Conservation (phyloP, 2,113 vertebrate genomes). For the Choloepus hoffmanni region DNA sequence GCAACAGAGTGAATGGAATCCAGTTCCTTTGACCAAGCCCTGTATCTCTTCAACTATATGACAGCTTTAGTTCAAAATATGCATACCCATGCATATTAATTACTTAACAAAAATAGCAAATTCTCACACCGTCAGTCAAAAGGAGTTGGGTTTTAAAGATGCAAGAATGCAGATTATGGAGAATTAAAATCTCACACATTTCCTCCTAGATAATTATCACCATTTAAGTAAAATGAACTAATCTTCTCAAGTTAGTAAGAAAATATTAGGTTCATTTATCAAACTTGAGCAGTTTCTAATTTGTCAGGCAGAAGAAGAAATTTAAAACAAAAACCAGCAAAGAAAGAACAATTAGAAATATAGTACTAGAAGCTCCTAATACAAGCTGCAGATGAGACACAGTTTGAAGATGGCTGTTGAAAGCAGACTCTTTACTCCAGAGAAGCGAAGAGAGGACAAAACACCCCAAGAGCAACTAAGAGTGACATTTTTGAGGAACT, state of each 20-base stretch:
- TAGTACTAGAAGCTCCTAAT: not conserved
- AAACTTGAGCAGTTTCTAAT: not conserved
- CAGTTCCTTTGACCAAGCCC: not conserved
- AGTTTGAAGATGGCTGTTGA: no score
- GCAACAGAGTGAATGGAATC: not conserved
- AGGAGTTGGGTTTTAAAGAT: slow-evolving; percentile 14
- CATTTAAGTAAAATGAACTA: not conserved
- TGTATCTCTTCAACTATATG: not conserved
- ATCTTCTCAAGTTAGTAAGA: not conserved
- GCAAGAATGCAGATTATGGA: not conserved
- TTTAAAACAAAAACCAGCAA: not conserved
- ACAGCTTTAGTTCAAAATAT: not conserved
- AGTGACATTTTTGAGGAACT: no score
- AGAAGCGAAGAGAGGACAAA: no score
- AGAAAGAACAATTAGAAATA: not conserved
- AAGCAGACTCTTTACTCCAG: no score
- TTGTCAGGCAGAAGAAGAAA: slow-evolving; percentile 4
- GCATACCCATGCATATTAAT: not conserved
- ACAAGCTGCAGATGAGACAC: no score
- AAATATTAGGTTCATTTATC: slow-evolving; percentile 12
- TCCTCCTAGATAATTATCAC: not conserved
- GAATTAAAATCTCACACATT: not conserved
- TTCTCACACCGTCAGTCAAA: slow-evolving; percentile 13
- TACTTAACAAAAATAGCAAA: not conserved
- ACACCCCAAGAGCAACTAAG: no score